Base-by-base conservation (phyloP, 2,113 vertebrate species). In the Percina caprodes region DNA sequence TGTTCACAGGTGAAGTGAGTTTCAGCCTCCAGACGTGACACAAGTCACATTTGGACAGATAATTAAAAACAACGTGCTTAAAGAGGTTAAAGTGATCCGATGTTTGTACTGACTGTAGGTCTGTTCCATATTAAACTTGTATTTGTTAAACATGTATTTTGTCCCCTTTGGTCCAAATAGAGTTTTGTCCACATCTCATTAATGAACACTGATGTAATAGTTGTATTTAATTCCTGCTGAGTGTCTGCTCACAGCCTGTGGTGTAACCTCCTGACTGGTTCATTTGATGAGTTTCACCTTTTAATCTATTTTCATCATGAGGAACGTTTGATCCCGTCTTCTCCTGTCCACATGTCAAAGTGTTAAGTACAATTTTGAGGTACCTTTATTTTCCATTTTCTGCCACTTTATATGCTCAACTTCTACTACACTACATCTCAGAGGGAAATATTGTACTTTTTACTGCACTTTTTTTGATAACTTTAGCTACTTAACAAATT, bases 111-210 rank as follows among this genome's bases (percentile, higher is more conserved):
- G 30, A 30, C 52, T 79, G 62, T 51, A n/a, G 51, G 48, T 82
- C 16, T 26, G 56, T 82, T 79, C 77, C 75, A 74, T 71, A 82
- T 52, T 77, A 90, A 80, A 88, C 23, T 13, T 45, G 52, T 75
- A 24, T 85, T 85, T 77, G 70, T 30, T 46, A 26, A 74, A 60
- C 0, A 0, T 15, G 2, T 54, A 0, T 26, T 3, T n/a, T 45
- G 54, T 49, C 18, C 13, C 35, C 35, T 39, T 39, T 39, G 35
- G 6, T 35, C 6, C 33, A 1, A 6, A 35, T 1, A 35, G 35
- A 35, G 1, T 61, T 48, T 49, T 0, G 49, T 39, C 26, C 18
- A 14, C 12, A 10, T 72, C 11, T 72, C 12, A 11, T 24, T 23
- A 18, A 18, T 24, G 51, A 69, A 39, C 30, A 0, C 33, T 45